These are phyloP conservation scores for Mechanitis mazaeus DNA, from an alignment of 2,888 invertebrate species.

Conservation along the genomic window DNA sequence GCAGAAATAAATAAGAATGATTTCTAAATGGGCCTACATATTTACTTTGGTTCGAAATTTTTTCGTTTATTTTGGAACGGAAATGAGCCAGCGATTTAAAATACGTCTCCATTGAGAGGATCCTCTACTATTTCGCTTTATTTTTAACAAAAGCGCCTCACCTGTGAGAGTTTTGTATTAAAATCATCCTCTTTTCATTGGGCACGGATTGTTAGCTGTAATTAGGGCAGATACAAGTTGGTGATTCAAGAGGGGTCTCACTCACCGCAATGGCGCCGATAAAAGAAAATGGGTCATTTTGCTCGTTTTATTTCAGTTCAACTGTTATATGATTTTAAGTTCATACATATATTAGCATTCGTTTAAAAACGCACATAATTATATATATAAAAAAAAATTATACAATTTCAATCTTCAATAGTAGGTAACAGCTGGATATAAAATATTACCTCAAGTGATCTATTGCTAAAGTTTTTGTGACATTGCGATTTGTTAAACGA, in stretches of 20 bases:
- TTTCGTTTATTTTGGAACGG: slow-evolving; percentile 35
- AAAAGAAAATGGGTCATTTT: slow-evolving; percentile 22
- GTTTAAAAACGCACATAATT: background rate
- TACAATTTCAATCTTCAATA: background rate
- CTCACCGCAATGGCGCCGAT: slow-evolving; percentile 15
- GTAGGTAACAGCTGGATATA: background rate
- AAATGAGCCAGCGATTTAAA: slow-evolving; percentile 37
- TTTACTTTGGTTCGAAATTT: slow-evolving; percentile 29
- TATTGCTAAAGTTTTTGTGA: slow-evolving; percentile 7
- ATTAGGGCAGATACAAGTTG: slow-evolving; percentile 23
- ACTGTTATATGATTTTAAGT: slow-evolving; percentile 4
- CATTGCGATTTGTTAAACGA: slow-evolving; percentile 18
- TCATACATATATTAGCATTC: background rate
- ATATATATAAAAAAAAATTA: background rate
- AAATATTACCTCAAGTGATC: background rate
- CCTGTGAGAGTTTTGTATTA: slow-evolving; percentile 31
- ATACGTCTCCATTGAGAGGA: slow-evolving; percentile 37
- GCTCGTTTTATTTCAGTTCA: slow-evolving; percentile 7
- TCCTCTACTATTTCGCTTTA: slow-evolving; percentile 38
- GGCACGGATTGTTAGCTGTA: slow-evolving; percentile 24
- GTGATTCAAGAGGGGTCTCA: slow-evolving; percentile 13
- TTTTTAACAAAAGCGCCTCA: slow-evolving; percentile 30
- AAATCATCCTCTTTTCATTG: slow-evolving; percentile 26
- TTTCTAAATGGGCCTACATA: slow-evolving; percentile 16
- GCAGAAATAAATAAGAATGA: slow-evolving; percentile 16